A percentile compares a stretch with the other conserved stretches of the same genome.
Evolutionary conservation across 2,888 invertebrate species (phyloP).

Genomic region (Digitonthophagus gazella): DNA sequence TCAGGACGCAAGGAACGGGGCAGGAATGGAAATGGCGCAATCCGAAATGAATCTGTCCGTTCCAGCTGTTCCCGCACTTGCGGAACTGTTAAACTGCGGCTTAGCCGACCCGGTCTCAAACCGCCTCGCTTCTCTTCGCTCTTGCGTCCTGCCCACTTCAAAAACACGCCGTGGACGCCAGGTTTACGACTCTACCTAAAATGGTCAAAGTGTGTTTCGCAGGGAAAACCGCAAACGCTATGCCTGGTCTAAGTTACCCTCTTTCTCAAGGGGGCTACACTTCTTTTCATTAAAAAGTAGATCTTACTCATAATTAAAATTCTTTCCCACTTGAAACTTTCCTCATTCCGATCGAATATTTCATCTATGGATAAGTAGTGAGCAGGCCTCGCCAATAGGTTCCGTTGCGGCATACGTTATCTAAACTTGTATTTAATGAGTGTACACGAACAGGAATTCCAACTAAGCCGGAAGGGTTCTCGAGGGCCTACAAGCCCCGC

Average conservation of each 20-base stretch:
- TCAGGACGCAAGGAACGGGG: constrained; percentile 43
- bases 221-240: constrained; percentile 10
- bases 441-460: constrained; percentile 25
- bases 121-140: background rate
- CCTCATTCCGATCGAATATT: background rate
- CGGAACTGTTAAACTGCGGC: constrained; percentile 46
- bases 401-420: constrained; percentile 20
- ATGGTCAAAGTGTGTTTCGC: background rate
- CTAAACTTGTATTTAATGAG: constrained; percentile 28
- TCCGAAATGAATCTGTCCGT: constrained; percentile 52
- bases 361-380: background rate
- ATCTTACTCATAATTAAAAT: background rate
- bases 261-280: background rate
- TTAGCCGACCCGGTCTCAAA: constrained; percentile 6
- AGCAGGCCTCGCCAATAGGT: background rate
- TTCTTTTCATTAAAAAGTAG: background rate
- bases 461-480: constrained; percentile 27
- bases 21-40: constrained; percentile 47
- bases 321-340: too few relatives aligned
- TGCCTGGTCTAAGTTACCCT: background rate
- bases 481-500: constrained; percentile 12
- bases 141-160: constrained; percentile 10
- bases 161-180: constrained; percentile 9
- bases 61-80: constrained; percentile 52
- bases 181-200: background rate